Evolutionary conservation across 2,113 vertebrate species (phyloP).

Genomic region (Natator depressus): DNA sequence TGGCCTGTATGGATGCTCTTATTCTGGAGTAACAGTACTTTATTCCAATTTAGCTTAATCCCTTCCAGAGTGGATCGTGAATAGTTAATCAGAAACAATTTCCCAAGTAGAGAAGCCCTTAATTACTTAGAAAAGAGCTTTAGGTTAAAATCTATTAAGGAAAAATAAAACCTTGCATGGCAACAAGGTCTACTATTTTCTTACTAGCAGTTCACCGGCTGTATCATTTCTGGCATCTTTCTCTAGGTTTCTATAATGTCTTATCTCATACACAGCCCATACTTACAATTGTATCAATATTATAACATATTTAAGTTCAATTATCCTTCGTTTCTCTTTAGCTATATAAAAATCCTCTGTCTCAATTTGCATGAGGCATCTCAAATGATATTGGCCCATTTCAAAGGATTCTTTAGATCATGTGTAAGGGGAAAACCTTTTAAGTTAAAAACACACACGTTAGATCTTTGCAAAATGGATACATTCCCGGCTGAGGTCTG

Average conservation of each 20-base stretch:
- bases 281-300: background rate
- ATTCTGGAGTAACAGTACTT: background rate
- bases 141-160: background rate
- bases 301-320: conserved; percentile 7
- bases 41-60: background rate
- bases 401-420: background rate
- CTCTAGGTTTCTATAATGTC: background rate
- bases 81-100: background rate
- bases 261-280: background rate
- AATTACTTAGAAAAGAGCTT: rapidly evolving
- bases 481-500: conserved; percentile 39
- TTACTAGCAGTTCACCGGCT: background rate
- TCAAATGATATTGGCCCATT: background rate
- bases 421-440: background rate
- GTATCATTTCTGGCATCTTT: background rate
- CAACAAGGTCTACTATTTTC: background rate
- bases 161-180: background rate
- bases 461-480: conserved; percentile 18
- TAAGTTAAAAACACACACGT: conserved; percentile 8
- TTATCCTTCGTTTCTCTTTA: background rate
- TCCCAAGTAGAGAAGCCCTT: background rate
- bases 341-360: background rate
- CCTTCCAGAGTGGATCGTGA: background rate
- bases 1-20: background rate
- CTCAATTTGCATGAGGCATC: background rate